These are phyloP conservation scores for Gallinago stenura DNA, from an alignment of 2,797 vertebrate genomes.

Conservation along the genomic window DNA sequence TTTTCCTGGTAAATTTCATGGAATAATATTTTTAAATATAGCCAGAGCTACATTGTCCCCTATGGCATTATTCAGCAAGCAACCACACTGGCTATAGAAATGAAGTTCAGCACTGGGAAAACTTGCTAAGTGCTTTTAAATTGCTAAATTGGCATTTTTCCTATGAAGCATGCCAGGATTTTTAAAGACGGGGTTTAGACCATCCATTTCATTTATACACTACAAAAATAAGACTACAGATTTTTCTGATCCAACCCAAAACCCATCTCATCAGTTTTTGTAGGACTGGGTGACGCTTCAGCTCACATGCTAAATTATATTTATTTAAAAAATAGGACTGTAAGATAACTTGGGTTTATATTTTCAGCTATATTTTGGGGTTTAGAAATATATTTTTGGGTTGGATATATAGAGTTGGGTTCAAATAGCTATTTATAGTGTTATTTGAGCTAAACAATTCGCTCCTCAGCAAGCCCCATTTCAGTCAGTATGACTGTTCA, in stretches of 20 bases:
- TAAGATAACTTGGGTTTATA: not conserved
- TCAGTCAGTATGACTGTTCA: not conserved
- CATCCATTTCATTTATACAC: conserved; percentile 7
- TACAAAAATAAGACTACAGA: not conserved
- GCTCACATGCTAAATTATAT: not conserved
- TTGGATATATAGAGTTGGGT: not conserved
- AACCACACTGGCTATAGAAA: conserved; percentile 20
- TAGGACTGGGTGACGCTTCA: not conserved
- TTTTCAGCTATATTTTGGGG: not conserved
- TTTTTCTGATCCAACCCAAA: not conserved
- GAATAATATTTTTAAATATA: conserved; percentile 45
- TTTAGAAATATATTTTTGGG: not conserved
- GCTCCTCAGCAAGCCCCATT: not conserved
- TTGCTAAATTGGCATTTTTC: conserved; percentile 46
- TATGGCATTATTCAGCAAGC: conserved; percentile 45
- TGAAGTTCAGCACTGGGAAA: conserved; percentile 37
- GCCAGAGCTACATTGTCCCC: conserved; percentile 22
- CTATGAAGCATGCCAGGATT: conserved; percentile 41
- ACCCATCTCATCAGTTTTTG: not conserved
- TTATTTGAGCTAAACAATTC: not conserved
- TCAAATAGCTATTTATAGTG: not conserved
- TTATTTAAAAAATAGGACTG: not conserved
- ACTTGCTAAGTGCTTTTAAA: conserved; percentile 51
- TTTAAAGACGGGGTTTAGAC: not conserved
- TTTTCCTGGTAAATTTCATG: conserved; percentile 28